These are phyloP conservation scores for Addax nasomaculatus DNA, from an alignment of 2,113 vertebrate species.

Conservation along the genomic window DNA sequence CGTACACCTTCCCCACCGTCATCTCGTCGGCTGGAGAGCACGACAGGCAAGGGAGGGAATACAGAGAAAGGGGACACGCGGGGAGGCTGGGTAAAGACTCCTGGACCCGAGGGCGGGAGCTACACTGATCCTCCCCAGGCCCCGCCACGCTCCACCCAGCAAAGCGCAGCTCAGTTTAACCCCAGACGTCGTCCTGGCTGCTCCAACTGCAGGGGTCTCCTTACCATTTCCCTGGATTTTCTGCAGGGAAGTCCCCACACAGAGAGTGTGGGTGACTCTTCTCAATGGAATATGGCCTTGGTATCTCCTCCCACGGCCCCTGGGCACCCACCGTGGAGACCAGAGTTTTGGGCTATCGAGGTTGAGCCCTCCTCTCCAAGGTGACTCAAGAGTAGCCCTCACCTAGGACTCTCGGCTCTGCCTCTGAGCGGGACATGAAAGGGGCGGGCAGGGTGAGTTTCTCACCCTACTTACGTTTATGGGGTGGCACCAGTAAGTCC, in stretches of 20 bases:
- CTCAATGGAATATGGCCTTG: background rate
- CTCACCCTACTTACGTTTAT: slow-evolving; percentile 86
- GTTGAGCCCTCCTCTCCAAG: background rate
- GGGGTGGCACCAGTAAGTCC: slow-evolving; percentile 94
- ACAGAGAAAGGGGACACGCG: accelerated
- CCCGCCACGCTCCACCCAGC: background rate
- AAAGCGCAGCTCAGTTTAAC: too few relatives aligned
- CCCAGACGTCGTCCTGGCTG: too few relatives aligned
- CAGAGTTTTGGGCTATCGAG: background rate
- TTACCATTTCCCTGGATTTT: background rate
- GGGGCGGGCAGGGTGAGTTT: accelerated
- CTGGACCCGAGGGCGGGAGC: background rate
- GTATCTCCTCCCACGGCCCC: background rate
- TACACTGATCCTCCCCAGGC: background rate
- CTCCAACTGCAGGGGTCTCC: background rate
- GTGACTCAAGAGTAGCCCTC: accelerated
- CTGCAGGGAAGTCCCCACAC: too few relatives aligned
- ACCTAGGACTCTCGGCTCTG: background rate
- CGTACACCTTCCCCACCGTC: slow-evolving; percentile 97
- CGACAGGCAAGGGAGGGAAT: background rate
- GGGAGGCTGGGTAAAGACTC: accelerated
- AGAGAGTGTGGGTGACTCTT: background rate
- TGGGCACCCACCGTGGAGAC: background rate
- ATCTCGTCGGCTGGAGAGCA: slow-evolving; percentile 89
- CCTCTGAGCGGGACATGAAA: background rate